These are phyloP conservation scores for Eulemur coronatus DNA, from an alignment of 2,797 vertebrate genomes.

Conservation along the genomic window DNA sequence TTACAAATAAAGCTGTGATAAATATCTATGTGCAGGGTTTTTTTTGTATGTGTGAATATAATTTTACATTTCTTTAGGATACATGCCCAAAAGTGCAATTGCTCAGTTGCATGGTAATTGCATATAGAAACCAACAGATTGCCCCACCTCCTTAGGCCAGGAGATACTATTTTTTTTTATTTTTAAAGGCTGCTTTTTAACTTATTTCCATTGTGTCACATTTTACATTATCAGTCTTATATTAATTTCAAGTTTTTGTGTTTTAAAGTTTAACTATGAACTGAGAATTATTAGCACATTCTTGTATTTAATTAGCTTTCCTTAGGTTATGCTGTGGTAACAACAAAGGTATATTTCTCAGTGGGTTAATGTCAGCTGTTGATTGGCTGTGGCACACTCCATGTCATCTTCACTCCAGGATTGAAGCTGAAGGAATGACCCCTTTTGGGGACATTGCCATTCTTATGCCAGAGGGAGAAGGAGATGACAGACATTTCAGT, in stretches of 20 bases:
- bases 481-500: neutral
- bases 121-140: neutral
- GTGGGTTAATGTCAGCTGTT: neutral
- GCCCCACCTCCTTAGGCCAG: accelerated
- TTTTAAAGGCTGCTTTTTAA: constrained; percentile 22
- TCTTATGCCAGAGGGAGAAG: neutral
- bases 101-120: neutral
- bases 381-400: neutral
- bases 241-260: neutral
- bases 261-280: constrained; percentile 1
- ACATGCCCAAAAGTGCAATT: neutral
- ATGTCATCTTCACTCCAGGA: neutral
- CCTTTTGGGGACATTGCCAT: neutral
- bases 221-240: constrained; percentile 20
- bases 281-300: neutral
- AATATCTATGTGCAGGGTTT: neutral
- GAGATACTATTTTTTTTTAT: neutral
- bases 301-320: neutral
- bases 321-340: neutral
- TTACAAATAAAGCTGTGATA: neutral
- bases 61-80: neutral
- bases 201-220: neutral
- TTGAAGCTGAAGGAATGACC: neutral
- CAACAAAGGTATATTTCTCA: neutral
- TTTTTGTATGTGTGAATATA: neutral